Conservation (phyloP, 2,113 vertebrate genomes). For the Polyodon spathula region DNA sequence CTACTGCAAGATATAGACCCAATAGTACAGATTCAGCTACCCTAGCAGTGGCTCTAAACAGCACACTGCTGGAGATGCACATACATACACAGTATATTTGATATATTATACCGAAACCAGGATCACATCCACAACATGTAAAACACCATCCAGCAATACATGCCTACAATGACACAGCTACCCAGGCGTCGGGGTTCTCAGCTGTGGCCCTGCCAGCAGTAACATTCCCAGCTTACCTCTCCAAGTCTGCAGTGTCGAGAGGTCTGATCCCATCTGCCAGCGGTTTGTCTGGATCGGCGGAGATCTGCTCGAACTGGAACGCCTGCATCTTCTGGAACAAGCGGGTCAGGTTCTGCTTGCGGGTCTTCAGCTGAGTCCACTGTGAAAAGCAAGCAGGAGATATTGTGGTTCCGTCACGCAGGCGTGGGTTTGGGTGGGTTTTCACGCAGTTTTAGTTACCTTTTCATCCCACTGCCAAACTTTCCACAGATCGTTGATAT, state of each 20-base stretch:
- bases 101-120: too few species aligned
- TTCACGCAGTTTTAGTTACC: conserved; percentile 49
- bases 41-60: too few species aligned
- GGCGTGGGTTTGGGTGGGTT: background rate
- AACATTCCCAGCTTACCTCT: conserved; percentile 57
- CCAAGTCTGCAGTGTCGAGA: conserved; percentile 89
- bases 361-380: conserved; percentile 94
- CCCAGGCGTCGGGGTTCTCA: too few species aligned
- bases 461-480: conserved; percentile 99
- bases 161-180: too few species aligned
- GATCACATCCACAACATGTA: too few species aligned
- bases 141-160: too few species aligned
- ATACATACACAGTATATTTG: too few species aligned
- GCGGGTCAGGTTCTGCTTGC: conserved; percentile 90
- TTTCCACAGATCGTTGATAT: conserved; percentile 94
- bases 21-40: background rate
- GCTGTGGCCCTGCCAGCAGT: too few species aligned
- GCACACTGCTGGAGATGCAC: too few species aligned
- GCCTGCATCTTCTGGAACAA: conserved; percentile 97
- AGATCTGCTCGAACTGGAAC: conserved; percentile 94
- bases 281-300: conserved; percentile 94
- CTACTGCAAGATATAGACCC: background rate
- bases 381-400: conserved; percentile 30
- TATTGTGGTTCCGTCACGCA: too few species aligned
- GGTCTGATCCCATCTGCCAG: conserved; percentile 89